Conservation (phyloP, 2,888 invertebrate genomes). For the Spilosoma lubricipeda region DNA sequence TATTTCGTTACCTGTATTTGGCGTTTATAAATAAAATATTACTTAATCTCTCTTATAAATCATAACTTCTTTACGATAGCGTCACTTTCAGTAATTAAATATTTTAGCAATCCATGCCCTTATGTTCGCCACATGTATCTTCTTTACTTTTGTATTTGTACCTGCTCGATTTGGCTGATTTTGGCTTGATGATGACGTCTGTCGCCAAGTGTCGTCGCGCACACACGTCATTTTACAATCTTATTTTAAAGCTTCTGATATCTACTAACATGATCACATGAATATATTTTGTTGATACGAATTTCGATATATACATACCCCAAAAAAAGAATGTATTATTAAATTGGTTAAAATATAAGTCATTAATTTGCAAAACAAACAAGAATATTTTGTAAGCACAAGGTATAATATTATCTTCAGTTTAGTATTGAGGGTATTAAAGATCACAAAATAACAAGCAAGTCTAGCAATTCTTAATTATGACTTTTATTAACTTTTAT, state of each 20-base stretch:
- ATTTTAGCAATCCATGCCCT: not conserved
- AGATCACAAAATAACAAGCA: no score
- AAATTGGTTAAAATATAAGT: not conserved
- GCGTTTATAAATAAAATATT: not conserved
- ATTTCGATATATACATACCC: no score
- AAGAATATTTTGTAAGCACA: not conserved
- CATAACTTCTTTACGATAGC: not conserved
- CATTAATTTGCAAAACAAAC: not conserved
- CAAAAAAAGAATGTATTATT: no score
- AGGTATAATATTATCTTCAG: no score
- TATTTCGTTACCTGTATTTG: slow-evolving; percentile 37
- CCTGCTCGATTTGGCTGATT: not conserved
- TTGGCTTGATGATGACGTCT: slow-evolving; percentile 9
- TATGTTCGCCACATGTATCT: not conserved
- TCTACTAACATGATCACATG: no score
- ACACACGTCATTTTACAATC: slow-evolving; percentile 14
- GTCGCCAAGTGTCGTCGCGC: not conserved
- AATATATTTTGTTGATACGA: not conserved
- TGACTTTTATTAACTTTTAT: no score
- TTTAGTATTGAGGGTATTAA: no score
- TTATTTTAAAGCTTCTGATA: no score
- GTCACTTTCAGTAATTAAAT: not conserved
- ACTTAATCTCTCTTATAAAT: no score
- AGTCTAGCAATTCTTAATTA: no score
- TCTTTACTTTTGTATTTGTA: not conserved